phyloP scores from a whole-genome alignment of 2,888 invertebrate genomes.

The Ptychoptera contaminata region DNA sequence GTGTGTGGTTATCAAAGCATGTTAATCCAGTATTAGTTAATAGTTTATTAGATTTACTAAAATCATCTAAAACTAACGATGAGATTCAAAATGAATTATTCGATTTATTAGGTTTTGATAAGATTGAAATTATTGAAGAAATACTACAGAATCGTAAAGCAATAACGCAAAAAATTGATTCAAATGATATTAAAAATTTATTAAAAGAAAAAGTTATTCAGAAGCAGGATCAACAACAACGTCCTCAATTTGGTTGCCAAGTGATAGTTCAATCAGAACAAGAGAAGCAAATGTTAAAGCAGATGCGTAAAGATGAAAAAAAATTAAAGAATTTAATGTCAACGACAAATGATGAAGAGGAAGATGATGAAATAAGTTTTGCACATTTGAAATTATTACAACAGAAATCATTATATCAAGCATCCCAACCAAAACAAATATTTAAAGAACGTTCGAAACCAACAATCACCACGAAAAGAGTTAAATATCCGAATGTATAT shows the following conservation, averaged over 20 bases:
- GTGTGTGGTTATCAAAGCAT: slow-evolving; percentile 37
- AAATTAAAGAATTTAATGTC: slow-evolving; percentile 30
- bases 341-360: slow-evolving; percentile 23
- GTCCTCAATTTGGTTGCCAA: slow-evolving; percentile 59
- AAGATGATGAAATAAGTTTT: slow-evolving; percentile 33
- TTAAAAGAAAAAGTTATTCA: slow-evolving; percentile 9
- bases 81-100: slow-evolving; percentile 71
- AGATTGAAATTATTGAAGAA: slow-evolving; percentile 56
- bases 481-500: slow-evolving; percentile 73
- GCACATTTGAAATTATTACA: slow-evolving; percentile 24
- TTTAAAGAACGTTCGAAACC: slow-evolving; percentile 21
- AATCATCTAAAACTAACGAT: slow-evolving; percentile 42
- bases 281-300: slow-evolving; percentile 61
- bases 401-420: slow-evolving; percentile 23
- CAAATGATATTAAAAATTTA: slow-evolving; percentile 15
- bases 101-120: slow-evolving; percentile 77
- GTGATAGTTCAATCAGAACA: slow-evolving; percentile 72
- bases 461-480: slow-evolving; percentile 34
- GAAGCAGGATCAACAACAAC: slow-evolving; percentile 15
- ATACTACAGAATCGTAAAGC: slow-evolving; percentile 47
- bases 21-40: slow-evolving; percentile 42
- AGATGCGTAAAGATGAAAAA: slow-evolving; percentile 71
- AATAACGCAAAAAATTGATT: slow-evolving; percentile 29
- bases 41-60: slow-evolving; percentile 42
- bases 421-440: slow-evolving; percentile 22